phyloP scores from a whole-genome alignment of 2,888 invertebrate species.

The Marasmarcha lunaedactyla region DNA sequence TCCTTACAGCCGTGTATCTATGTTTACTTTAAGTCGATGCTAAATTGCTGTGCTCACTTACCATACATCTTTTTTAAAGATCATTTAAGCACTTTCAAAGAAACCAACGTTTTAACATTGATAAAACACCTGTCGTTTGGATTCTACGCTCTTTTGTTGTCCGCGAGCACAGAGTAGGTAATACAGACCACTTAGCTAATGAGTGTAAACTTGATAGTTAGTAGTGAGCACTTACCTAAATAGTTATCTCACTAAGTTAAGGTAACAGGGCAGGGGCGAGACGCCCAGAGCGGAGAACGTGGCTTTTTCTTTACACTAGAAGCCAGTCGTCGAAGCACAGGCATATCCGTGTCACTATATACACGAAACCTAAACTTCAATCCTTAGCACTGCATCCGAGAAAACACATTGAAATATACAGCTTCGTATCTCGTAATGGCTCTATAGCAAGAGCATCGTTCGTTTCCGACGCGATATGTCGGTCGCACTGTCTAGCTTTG shows the following conservation, averaged over 20 bases:
- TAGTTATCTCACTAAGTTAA: conserved; percentile 61
- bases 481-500: neutral
- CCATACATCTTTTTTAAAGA: too few species aligned
- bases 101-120: too few species aligned
- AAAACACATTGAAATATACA: conserved; percentile 9
- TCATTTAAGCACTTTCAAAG: too few species aligned
- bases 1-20: too few species aligned
- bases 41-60: too few species aligned
- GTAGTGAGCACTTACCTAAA: conserved; percentile 70
- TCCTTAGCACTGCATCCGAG: conserved; percentile 55
- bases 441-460: conserved; percentile 10
- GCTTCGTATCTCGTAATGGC: conserved; percentile 13
- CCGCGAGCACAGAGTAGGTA: too few species aligned
- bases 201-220: too few species aligned
- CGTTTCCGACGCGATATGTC: neutral
- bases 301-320: conserved; percentile 65
- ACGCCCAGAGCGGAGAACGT: conserved; percentile 34
- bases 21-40: too few species aligned
- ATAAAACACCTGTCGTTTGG: too few species aligned
- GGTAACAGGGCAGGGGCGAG: conserved; percentile 41
- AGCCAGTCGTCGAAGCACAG: conserved; percentile 51
- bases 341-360: conserved; percentile 56
- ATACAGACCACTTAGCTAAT: neutral
- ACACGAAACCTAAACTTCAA: conserved; percentile 34
- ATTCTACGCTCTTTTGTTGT: too few species aligned